These are phyloP conservation scores for Drosophila pseudoananassae DNA, from an alignment of 1,140 invertebrate genomes.

Conservation along the genomic window DNA sequence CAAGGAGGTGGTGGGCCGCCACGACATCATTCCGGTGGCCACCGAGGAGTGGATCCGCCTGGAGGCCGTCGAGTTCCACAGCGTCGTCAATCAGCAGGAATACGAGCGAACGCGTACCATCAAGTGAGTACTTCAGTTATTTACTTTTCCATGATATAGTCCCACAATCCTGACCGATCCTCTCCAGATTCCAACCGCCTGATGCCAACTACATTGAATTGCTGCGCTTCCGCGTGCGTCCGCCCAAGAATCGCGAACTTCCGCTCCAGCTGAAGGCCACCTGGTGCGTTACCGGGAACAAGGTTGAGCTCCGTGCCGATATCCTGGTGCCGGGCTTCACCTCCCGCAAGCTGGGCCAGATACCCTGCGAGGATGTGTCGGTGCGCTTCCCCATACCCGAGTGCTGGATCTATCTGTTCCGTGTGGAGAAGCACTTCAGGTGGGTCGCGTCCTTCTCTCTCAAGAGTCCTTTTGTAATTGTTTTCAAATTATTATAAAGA, in stretches of 20 bases:
- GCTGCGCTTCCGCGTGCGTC: slow-evolving; percentile 97
- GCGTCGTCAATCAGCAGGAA: slow-evolving; percentile 95
- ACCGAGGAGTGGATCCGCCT: slow-evolving; percentile 99
- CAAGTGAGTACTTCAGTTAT: slow-evolving; percentile 86
- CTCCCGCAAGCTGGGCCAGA: slow-evolving; percentile 96
- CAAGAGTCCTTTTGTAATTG: background rate
- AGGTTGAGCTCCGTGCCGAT: slow-evolving; percentile 96
- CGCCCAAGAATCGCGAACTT: slow-evolving; percentile 98
- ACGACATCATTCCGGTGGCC: slow-evolving; percentile 99
- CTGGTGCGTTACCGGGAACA: slow-evolving; percentile 93
- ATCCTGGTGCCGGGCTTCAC: slow-evolving; percentile 98
- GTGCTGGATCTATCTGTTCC: slow-evolving; percentile 99
- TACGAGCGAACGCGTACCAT: slow-evolving; percentile 96
- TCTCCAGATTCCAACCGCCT: slow-evolving; percentile 96
- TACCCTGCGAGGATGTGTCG: slow-evolving; percentile 99
- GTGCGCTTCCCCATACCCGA: slow-evolving; percentile 99
- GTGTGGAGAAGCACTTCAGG: slow-evolving; percentile 98
- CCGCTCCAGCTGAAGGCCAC: slow-evolving; percentile 96
- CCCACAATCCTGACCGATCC: background rate
- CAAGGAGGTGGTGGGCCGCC: slow-evolving; percentile 98
- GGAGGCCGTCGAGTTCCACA: slow-evolving; percentile 97
- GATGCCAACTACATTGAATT: slow-evolving; percentile 99
- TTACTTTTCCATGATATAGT: background rate
- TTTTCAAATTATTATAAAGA: slow-evolving; percentile 25
- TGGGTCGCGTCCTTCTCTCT: slow-evolving; percentile 77